Conservation (phyloP, 2,888 invertebrate genomes). For the Morinoia aosen region DNA sequence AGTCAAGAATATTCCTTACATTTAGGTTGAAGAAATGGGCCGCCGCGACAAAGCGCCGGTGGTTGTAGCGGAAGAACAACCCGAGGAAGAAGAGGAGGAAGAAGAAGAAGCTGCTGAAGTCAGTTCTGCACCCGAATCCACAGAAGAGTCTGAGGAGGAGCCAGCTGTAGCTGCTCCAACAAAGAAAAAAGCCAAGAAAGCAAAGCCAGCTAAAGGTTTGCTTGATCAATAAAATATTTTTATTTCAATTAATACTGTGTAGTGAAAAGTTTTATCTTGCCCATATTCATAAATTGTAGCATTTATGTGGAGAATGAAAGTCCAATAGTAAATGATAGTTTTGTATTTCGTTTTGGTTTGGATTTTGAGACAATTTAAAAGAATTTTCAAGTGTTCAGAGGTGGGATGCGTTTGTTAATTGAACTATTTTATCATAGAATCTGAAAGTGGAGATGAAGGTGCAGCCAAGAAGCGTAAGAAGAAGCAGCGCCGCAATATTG, state of each 20-base stretch:
- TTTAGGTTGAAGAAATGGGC: neutral
- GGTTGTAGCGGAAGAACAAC: neutral
- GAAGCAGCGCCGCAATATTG: neutral
- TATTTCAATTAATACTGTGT: neutral
- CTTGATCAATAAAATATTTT: neutral
- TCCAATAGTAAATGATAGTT: neutral
- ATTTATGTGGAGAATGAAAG: too few species aligned
- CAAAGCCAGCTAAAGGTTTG: neutral
- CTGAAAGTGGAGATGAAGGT: constrained; percentile 21
- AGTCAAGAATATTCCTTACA: neutral
- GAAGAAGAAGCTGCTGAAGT: constrained; percentile 34
- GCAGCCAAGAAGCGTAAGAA: neutral
- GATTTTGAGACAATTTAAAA: neutral
- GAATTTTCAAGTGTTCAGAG: neutral
- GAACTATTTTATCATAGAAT: neutral
- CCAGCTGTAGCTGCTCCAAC: neutral
- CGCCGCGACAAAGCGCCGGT: neutral
- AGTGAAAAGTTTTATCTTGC: too few species aligned
- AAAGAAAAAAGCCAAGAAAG: neutral
- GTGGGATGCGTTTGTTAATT: neutral
- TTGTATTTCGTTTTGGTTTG: neutral
- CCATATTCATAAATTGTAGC: too few species aligned
- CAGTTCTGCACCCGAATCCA: constrained; percentile 19
- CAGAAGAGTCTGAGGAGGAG: constrained; percentile 22
- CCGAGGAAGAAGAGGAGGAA: constrained; percentile 4